phyloP scores from a whole-genome alignment of 2,113 vertebrate genomes.

The Pelodiscus sinensis region DNA sequence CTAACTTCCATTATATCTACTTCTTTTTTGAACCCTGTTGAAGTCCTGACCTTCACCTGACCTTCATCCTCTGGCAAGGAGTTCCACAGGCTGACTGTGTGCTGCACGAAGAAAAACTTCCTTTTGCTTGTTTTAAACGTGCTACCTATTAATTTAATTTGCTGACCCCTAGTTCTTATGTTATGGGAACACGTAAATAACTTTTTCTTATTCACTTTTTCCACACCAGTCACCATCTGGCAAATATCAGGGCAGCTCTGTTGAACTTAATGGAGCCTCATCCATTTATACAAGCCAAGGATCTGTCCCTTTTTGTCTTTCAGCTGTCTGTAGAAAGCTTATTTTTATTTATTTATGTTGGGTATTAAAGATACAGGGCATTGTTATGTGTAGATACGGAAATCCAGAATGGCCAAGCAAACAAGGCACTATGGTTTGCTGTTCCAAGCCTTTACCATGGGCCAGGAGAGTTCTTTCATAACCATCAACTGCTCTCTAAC shows the following conservation, averaged over 20 bases:
- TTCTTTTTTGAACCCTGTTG: too few species aligned
- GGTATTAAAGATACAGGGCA: not conserved
- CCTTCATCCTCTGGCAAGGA: too few species aligned
- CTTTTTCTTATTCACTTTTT: too few species aligned
- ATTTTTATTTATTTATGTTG: not conserved
- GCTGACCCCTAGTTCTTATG: too few species aligned
- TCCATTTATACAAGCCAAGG: not conserved
- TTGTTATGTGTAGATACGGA: not conserved
- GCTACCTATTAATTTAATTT: too few species aligned
- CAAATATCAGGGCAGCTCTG: not conserved
- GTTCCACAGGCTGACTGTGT: too few species aligned
- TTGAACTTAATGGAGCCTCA: not conserved
- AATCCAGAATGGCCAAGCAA: not conserved
- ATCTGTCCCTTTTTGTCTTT: not conserved
- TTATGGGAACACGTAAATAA: too few species aligned
- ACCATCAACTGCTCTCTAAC: not conserved
- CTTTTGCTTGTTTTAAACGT: too few species aligned
- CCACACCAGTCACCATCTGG: not conserved
- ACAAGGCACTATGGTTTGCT: not conserved
- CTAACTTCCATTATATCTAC: too few species aligned
- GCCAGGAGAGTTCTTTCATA: not conserved
- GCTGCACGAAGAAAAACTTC: too few species aligned
- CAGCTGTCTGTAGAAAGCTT: not conserved
- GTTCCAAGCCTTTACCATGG: not conserved
- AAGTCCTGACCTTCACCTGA: too few species aligned